Evolutionary conservation across 2,797 vertebrate species (phyloP).

Genomic region (Masticophis lateralis): DNA sequence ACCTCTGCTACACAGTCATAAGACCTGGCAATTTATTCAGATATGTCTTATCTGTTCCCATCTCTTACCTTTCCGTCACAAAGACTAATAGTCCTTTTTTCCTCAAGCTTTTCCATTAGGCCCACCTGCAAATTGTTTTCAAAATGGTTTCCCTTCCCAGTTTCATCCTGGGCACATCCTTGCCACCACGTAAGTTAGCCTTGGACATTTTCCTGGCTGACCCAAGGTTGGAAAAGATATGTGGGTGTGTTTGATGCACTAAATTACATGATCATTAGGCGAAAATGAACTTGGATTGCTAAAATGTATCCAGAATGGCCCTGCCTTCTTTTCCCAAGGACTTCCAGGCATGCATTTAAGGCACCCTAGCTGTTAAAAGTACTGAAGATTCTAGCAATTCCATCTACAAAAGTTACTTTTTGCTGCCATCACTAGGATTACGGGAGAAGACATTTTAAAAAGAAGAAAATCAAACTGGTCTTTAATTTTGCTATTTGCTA

Average conservation of each 20-base stretch:
- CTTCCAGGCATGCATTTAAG: conserved; percentile 34
- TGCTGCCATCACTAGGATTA: background rate
- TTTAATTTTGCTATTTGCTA: background rate
- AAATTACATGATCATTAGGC: background rate
- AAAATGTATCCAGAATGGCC: conserved; percentile 7
- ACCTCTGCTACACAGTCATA: background rate
- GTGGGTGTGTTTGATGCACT: background rate
- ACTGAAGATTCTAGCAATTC: conserved; percentile 38
- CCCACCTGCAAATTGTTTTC: background rate
- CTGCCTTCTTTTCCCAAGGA: conserved; percentile 9
- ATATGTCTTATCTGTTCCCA: background rate
- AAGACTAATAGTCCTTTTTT: background rate
- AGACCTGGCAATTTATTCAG: background rate
- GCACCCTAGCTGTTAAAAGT: conserved; percentile 32
- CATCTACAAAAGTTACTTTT: conserved; percentile 24
- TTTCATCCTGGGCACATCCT: background rate
- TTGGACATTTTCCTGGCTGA: background rate
- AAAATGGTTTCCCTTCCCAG: background rate
- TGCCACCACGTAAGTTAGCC: background rate
- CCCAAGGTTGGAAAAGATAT: background rate
- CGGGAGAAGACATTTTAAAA: background rate
- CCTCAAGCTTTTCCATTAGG: background rate
- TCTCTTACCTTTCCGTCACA: background rate
- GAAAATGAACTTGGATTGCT: background rate
- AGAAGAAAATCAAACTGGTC: background rate